Evolutionary conservation across 1,140 invertebrate genomes (phyloP).

Genomic region (Triops longicaudatus): DNA sequence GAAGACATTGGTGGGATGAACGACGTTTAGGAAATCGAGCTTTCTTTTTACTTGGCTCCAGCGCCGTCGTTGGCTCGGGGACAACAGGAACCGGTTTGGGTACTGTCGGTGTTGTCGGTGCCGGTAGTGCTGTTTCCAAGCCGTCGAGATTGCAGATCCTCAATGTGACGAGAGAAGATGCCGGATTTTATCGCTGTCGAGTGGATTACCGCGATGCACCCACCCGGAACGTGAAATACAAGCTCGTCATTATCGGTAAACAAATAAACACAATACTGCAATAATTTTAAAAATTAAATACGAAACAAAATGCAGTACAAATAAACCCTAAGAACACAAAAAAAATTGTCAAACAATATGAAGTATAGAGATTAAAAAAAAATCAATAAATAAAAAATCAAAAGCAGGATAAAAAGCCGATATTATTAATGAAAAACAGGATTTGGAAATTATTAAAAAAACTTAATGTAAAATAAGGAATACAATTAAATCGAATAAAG

Average conservation of each 20-base stretch:
- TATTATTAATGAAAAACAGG: too few species aligned
- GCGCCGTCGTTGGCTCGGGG: not conserved
- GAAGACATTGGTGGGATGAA: conserved; percentile 71
- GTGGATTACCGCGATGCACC: conserved; percentile 28
- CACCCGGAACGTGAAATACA: conserved; percentile 26
- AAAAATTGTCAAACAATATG: too few species aligned
- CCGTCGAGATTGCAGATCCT: conserved; percentile 47
- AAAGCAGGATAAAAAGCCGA: too few species aligned
- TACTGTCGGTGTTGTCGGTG: not conserved
- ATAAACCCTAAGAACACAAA: too few species aligned
- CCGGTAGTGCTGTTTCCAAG: conserved; percentile 46
- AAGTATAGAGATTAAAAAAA: too few species aligned
- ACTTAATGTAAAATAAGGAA: too few species aligned
- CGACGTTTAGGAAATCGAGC: conserved; percentile 59
- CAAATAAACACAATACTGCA: not conserved
- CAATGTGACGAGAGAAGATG: conserved; percentile 24
- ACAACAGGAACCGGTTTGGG: not conserved
- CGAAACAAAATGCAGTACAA: too few species aligned
- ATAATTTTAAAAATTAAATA: too few species aligned
- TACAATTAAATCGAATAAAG: too few species aligned
- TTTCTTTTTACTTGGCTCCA: conserved; percentile 47
- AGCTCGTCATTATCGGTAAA: conserved; percentile 29
- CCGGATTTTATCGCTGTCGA: conserved; percentile 29
- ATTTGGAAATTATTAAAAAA: too few species aligned
- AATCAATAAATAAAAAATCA: too few species aligned